Evolutionary conservation across 2,888 invertebrate genomes (phyloP), one percentile per base, ranked within the genome.

Genomic region (Pterostichus madidus): DNA sequence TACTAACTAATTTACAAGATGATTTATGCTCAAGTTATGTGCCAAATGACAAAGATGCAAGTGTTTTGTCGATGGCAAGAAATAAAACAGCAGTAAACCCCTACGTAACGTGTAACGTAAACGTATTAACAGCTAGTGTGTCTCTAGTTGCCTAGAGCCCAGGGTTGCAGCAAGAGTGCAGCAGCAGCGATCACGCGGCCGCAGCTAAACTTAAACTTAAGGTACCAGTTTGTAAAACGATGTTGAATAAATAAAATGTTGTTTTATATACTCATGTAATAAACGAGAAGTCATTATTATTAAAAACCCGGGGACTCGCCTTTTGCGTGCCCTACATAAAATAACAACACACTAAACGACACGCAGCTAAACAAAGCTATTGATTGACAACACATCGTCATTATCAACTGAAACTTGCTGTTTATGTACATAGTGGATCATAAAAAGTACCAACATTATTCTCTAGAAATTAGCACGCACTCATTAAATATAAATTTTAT

Each of bases 211-310:
- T 71, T 71, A 44, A 71, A 71, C 68, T 71, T 71, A 71, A 71
- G 68, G 68, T 71, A 71, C 31, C 77, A 89, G 89, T 90, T 89
- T 90, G 90, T 90, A 90, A 90, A 83, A 90, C 89, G 89, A 90
- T 89, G 89, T 89, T 90, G 86, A 88, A 89, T 89, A 89, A 90
- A 90, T 89, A 90, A 90, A 90, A 89, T 89, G 89, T 89, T 90
- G 89, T 90, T 90, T 90, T 90, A 89, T 89, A 90, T 89, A 88
- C 88, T 88, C 88, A 88, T 88, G 88, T 89, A 87, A 87, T 87
- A 88, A 88, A 87, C 90, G 68, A 83, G 75, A 81, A 64, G 71
- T 81, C 73, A 75, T 81, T 81, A 80, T 81, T 81, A 81, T 73
- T 73, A 81, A 81, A 80, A 81, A 73, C 81, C 81, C 52, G 46